Evolutionary conservation across 2,888 invertebrate genomes (phyloP).

Genomic region (Macaria liturata): DNA sequence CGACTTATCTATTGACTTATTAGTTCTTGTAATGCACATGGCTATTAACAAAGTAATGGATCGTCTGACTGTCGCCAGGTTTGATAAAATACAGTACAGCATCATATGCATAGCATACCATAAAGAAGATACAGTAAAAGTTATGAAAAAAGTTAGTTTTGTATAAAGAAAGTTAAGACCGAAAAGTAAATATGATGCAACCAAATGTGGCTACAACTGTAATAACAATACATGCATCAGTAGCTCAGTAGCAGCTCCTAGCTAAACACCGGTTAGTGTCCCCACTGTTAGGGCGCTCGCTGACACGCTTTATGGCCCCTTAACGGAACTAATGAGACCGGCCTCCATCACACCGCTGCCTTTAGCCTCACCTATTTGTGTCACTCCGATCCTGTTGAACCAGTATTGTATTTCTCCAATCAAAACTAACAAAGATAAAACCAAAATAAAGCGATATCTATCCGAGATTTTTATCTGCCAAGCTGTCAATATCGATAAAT

Average conservation of each 20-base stretch:
- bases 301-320: slow-evolving; percentile 56
- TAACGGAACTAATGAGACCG: slow-evolving; percentile 63
- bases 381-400: slow-evolving; percentile 45
- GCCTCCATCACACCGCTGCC: slow-evolving; percentile 46
- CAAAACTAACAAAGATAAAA: background rate
- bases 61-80: too few relatives aligned
- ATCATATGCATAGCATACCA: too few relatives aligned
- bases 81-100: too few relatives aligned
- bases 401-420: slow-evolving; percentile 12
- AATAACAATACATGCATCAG: slow-evolving; percentile 24
- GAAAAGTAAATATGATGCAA: too few relatives aligned
- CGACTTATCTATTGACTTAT: too few relatives aligned
- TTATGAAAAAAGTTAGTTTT: too few relatives aligned
- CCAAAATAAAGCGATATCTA: slow-evolving; percentile 1
- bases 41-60: too few relatives aligned
- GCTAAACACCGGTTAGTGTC: slow-evolving; percentile 29
- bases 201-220: background rate
- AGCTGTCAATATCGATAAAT: slow-evolving; percentile 24
- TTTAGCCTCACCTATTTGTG: slow-evolving; percentile 55
- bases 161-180: too few relatives aligned
- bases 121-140: too few relatives aligned
- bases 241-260: slow-evolving; percentile 4
- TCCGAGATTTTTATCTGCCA: slow-evolving; percentile 20
- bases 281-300: slow-evolving; percentile 37
- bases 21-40: too few relatives aligned